Evolutionary conservation across 1,140 invertebrate genomes (phyloP), one percentile per base, ranked within the genome.

Genomic region (Sitodiplosis mosellana): DNA sequence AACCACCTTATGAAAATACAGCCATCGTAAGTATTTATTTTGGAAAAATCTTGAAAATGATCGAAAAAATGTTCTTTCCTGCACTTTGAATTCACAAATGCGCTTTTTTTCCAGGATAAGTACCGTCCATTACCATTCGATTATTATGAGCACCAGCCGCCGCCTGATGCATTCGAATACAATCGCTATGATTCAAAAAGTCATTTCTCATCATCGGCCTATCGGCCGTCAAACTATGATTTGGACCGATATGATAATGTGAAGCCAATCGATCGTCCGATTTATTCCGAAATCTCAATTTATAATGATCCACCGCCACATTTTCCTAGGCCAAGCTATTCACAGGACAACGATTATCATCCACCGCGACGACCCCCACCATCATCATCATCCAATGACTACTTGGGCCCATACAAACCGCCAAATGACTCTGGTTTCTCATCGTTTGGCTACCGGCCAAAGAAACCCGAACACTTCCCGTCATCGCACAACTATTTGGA

Each of bases 401-500:
- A 18, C 14, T 40, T 15, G 14, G 17, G 37, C 14, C 37, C 37
- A 12, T n/a, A 40, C 14, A n/a, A 40, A n/a, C 37, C 14, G 14
- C 37, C 37, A 14, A 40, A n/a, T 40, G 37, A 18, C 14, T 18
- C 37, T 5, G 37, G 37, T 6, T 15, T 5, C 10, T 27, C 27
- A 27, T 27, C 27, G 27, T 27, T 5, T 38, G 15, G 15, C 14
- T 38, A 38, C 14, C 41, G 41, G 8, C 41, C 41, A 43, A 18
- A 43, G 4, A 27, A 27, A 27, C 27, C 27, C 4, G 27, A 27
- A 3, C 27, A 27, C 10, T 27, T 27, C 10, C 27, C 27, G n/a
- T n/a, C 27, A 27, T 6, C 14, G 3, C 36, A n/a, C 36, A 38
- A 45, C 6, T 18, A 43, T 18, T 20, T 61, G n/a, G 61, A 63